Base-by-base conservation (phyloP, 2,888 invertebrate species). In the Oscheius onirici region DNA sequence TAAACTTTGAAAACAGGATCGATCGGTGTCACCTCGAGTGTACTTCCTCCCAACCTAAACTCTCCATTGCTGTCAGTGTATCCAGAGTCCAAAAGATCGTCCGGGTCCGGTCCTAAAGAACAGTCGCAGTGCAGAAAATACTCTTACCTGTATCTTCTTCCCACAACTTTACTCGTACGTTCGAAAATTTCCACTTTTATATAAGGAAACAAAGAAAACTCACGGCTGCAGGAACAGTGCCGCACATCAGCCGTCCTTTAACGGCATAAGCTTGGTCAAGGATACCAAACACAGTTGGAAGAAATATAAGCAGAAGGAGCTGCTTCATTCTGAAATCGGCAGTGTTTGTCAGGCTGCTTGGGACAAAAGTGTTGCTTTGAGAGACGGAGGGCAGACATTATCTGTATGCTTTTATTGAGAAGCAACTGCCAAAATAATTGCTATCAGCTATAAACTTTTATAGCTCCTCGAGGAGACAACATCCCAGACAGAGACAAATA, bases 1-100 rank as follows among this genome's bases (percentile, higher is more conserved):
- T 82, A 82, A 46, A 79, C 79, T 57, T 82, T 82, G 78, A 82
- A 82, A n/a, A 80, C 71, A 15, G 80, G 80, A 58, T 82, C 82
- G 73, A 80, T 80, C 17, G 79, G 78, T 13, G 82, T 80, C 70
- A 82, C 46, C 28, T 82, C 82, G 17, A 79, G 78, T 11, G 80
- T 80, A 44, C 80, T 76, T 43, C 78, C 78, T 11, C 60, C 58
- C n/a, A 78, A 74, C 10, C 20, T 22, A 73, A 82, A 80, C 10
- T 73, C 66, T 22, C 82, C 82, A 13, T 82, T 74, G 28, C 58
- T 66, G 46, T 80, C 78, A 11, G 82, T 82, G 73, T 82, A 82
- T 6, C 82, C 82, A 22, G 73, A 74, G 51, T 82, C 79, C 46
- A 82, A 76, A 15, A 82, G 78, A 67, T 82, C 82, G 46, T 82